Percentiles rank a stretch among this genome's conserved stretches.
These are phyloP conservation scores for Larimichthys polyactis DNA, from an alignment of 2,113 vertebrate genomes.

Conservation along the genomic window DNA sequence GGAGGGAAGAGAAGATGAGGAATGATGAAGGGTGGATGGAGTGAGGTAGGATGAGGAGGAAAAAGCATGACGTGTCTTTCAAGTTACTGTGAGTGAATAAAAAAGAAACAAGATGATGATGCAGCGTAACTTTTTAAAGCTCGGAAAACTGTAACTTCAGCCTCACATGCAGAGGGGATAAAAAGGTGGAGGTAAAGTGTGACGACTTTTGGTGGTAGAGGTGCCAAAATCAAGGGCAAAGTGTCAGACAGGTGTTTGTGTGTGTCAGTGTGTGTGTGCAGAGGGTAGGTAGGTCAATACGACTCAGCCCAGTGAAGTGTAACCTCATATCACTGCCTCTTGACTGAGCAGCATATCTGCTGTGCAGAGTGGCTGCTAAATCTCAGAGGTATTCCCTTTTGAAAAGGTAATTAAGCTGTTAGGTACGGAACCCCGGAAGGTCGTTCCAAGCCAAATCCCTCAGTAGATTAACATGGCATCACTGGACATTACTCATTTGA, in stretches of 20 bases:
- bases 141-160: background rate
- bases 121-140: constrained; percentile 20
- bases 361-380: constrained; percentile 64
- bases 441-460: constrained; percentile 77
- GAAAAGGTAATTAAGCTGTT: constrained; percentile 81
- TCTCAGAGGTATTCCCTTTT: constrained; percentile 77
- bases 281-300: constrained; percentile 66
- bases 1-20: constrained; percentile 16
- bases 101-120: constrained; percentile 31
- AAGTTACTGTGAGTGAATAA: constrained; percentile 14
- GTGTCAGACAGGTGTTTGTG: constrained; percentile 54
- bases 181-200: background rate
- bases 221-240: constrained; percentile 52
- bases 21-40: constrained; percentile 25
- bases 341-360: constrained; percentile 70
- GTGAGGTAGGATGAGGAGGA: constrained; percentile 15
- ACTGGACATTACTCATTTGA: constrained; percentile 71
- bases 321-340: constrained; percentile 73
- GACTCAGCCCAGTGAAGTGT: constrained; percentile 70
- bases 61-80: constrained; percentile 34
- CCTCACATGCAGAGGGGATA: background rate
- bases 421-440: constrained; percentile 70
- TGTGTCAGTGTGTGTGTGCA: constrained; percentile 14
- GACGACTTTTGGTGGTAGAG: constrained; percentile 16
- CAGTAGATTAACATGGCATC: constrained; percentile 71